phyloP scores from a whole-genome alignment of 2,797 vertebrate species.

The Pseudocheirus occidentalis region DNA sequence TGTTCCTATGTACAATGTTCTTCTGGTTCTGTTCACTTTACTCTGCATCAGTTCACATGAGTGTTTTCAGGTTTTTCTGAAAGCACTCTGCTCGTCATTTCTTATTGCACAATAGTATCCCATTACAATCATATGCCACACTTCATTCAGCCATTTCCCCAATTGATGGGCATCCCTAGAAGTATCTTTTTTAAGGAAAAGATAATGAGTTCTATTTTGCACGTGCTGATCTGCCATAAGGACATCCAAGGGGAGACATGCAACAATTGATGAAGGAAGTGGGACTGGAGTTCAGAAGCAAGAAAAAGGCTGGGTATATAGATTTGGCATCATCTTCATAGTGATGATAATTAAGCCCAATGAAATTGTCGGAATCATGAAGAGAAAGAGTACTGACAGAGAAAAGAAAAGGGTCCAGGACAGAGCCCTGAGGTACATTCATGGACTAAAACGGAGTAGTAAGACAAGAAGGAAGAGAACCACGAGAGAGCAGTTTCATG shows the following conservation, averaged over 20 bases:
- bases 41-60: background rate
- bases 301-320: background rate
- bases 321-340: background rate
- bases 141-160: background rate
- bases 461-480: background rate
- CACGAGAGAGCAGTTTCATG: background rate
- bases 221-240: background rate
- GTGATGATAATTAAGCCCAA: background rate
- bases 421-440: background rate
- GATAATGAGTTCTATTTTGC: background rate
- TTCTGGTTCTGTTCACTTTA: background rate
- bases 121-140: background rate
- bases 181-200: background rate
- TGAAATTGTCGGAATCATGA: background rate
- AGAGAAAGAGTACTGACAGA: background rate
- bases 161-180: background rate
- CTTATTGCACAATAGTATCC: background rate
- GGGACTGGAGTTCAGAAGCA: background rate
- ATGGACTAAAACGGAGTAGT: background rate
- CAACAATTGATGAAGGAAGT: background rate
- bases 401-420: background rate
- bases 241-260: background rate
- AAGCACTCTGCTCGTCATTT: background rate
- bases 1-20: background rate
- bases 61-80: background rate